A percentile compares a stretch with the other conserved stretches of the same genome.
Conservation (phyloP, 2,888 invertebrate species). For the Chrysolina haemoptera region DNA sequence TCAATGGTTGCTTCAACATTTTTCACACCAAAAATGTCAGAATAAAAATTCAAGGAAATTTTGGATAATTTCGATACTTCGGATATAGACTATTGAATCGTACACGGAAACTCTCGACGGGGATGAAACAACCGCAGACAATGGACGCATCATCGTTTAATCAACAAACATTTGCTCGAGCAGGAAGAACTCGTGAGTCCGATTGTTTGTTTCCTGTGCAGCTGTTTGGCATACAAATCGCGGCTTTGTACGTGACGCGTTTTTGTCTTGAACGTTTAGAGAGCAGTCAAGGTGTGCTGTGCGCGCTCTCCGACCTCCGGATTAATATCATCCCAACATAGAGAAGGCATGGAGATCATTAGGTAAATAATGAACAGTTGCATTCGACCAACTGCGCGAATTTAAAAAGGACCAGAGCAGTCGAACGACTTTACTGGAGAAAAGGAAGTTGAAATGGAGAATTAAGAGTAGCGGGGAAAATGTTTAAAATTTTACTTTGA, state of each 20-base stretch:
- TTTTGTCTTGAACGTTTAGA: conserved; percentile 7
- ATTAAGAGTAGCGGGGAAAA: too few species aligned
- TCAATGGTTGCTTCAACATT: too few species aligned
- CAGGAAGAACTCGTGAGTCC: conserved; percentile 54
- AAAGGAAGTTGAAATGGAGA: not conserved
- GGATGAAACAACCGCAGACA: conserved; percentile 14
- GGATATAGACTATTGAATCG: not conserved
- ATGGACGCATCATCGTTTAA: conserved; percentile 27
- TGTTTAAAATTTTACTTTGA: too few species aligned
- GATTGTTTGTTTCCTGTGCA: conserved; percentile 56
- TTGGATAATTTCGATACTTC: too few species aligned
- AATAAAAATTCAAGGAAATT: too few species aligned
- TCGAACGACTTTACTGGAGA: not conserved
- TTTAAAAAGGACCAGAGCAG: not conserved
- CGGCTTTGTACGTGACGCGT: not conserved
- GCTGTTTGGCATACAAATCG: conserved; percentile 50
- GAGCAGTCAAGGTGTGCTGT: conserved; percentile 5
- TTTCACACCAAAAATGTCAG: too few species aligned
- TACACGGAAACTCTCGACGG: not conserved
- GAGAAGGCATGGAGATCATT: not conserved
- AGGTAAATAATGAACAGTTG: not conserved
- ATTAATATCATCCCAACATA: conserved; percentile 2
- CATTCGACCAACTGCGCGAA: not conserved
- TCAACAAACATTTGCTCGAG: conserved; percentile 42
- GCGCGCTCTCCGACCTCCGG: not conserved